Base-by-base conservation (phyloP, 2,113 vertebrate species). In the Gracilinanus agilis region DNA sequence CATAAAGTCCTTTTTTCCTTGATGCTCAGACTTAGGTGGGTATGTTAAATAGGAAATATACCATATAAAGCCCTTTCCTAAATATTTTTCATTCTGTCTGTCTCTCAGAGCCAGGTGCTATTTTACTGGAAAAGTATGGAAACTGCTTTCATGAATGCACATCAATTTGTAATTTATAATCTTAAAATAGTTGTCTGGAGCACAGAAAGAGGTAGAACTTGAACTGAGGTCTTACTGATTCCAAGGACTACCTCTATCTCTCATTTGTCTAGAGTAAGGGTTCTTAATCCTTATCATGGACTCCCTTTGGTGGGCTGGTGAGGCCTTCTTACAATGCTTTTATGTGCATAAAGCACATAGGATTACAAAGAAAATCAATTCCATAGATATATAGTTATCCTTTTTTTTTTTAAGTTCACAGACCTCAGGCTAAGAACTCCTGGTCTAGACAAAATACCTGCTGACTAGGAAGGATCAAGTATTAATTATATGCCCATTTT, bases 401-500 rank as follows among this genome's bases (percentile, higher is more conserved):
- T n/a, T n/a, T n/a, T 49, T 49, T 49, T 49, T 49, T 49, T 49
- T 49, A 49, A 49, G 27, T 7, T 83, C n/a, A 40, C n/a, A 23
- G 67, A 23, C n/a, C 19, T 5, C n/a, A 83, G n/a, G 40, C 21
- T 21, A 23, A 83, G 67, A 83, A 40, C 6, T 40, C n/a, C 19
- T 34, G 34, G n/a, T 44, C 13, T 10, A 91, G 8, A 19, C 16
- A 13, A 94, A 34, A 44, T 53, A 34, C 10, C 88, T 44, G 88
- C n/a, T 67, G 44, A 89, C 40, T 40, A 34, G 40, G 34, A 23
- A 58, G 53, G 49, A 93, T 44, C 44, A 96, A 93, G 75, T 9
- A 53, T 53, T 53, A 91, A 61, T 44, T 83, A 0, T 56, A 44
- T 8, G 90, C 92, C 92, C 93, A 75, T 55, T 88, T 95, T 55